Percentiles rank a stretch among this genome's conserved stretches.
These are phyloP conservation scores for Drosophila mayaguana DNA, from an alignment of 2,888 invertebrate genomes.

Conservation along the genomic window DNA sequence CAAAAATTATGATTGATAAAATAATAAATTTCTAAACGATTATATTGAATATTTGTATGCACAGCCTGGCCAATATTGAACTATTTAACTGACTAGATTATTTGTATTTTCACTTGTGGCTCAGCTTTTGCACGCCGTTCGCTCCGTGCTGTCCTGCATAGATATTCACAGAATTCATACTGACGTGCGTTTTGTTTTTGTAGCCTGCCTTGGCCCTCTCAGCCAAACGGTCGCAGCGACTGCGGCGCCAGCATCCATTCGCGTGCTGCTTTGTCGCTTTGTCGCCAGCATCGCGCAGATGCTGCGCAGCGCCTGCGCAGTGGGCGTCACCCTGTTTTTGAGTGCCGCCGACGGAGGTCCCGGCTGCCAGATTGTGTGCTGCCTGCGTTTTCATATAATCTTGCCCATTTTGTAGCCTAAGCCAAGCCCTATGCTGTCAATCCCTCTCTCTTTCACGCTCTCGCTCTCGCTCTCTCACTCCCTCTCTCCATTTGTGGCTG, in stretches of 20 bases:
- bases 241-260: constrained; percentile 30
- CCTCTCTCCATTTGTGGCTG: constrained; percentile 19
- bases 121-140: constrained; percentile 25
- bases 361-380: constrained; percentile 10
- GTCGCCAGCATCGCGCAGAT: constrained; percentile 52
- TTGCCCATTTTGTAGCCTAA: constrained; percentile 36
- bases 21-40: background rate
- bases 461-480: background rate
- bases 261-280: constrained; percentile 49
- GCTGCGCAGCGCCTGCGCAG: constrained; percentile 75
- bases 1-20: background rate
- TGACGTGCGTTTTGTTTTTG: constrained; percentile 81
- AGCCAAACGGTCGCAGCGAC: constrained; percentile 31
- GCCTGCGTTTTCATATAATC: constrained; percentile 31
- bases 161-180: constrained; percentile 82
- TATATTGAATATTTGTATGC: background rate
- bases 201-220: constrained; percentile 67
- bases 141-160: constrained; percentile 81
- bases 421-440: constrained; percentile 65
- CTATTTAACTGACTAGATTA: background rate
- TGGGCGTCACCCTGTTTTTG: constrained; percentile 65
- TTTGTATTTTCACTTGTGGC: constrained; percentile 41
- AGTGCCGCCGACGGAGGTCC: constrained; percentile 23
- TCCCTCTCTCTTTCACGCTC: constrained; percentile 13
- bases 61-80: background rate